Conservation (phyloP, 2,888 invertebrate species). For the Crepidodera aurea region DNA sequence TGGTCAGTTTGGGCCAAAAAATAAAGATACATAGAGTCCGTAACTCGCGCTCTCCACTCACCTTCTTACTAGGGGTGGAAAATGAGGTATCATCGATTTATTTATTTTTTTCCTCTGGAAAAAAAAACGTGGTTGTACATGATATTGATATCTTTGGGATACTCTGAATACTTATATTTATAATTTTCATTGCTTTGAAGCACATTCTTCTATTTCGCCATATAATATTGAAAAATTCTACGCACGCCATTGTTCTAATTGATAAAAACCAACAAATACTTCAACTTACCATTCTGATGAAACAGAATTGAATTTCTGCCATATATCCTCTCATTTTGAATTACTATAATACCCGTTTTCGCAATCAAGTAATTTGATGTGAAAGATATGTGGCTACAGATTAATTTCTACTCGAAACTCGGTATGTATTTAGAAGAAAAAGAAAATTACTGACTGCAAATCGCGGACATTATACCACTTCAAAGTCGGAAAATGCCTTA, state of each 20-base stretch:
- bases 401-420: conserved; percentile 27
- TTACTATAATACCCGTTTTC: conserved; percentile 19
- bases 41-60: no score
- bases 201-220: no score
- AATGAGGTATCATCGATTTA: no score
- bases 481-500: conserved; percentile 30
- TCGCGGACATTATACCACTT: conserved; percentile 31
- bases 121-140: no score
- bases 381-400: conserved; percentile 30
- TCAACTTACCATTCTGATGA: conserved; percentile 7
- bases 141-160: no score
- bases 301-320: conserved; percentile 12
- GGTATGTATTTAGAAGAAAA: conserved; percentile 24
- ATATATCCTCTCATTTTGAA: conserved; percentile 12
- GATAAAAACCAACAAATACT: not conserved
- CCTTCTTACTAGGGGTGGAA: no score
- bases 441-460: conserved; percentile 31
- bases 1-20: no score
- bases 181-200: no score
- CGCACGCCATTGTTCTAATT: not conserved
- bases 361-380: conserved; percentile 28
- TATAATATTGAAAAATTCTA: conserved; percentile 5
- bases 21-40: no score
- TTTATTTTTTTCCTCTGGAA: no score
- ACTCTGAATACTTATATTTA: no score